Evolutionary conservation across 2,888 invertebrate genomes (phyloP).

Genomic region (Callinectes sapidus): DNA sequence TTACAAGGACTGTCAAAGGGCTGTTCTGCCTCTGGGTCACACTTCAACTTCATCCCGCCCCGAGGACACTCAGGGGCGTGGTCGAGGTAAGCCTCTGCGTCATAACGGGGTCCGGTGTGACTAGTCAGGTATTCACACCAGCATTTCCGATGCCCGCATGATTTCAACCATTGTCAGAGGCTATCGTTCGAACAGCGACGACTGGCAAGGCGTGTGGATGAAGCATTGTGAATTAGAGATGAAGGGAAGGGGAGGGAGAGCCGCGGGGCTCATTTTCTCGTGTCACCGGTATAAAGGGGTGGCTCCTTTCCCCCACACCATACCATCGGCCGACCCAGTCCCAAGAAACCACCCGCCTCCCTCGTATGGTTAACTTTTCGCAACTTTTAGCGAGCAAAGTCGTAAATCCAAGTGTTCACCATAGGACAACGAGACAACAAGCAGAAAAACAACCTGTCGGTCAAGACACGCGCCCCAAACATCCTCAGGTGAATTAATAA

Average conservation of each 20-base stretch:
- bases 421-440: neutral
- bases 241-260: constrained; percentile 42
- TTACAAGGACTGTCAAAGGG: neutral
- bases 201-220: constrained; percentile 39
- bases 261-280: constrained; percentile 66
- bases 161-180: constrained; percentile 51
- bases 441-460: neutral
- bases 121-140: constrained; percentile 66
- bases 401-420: neutral
- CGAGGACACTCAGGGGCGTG: neutral
- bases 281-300: constrained; percentile 68
- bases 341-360: neutral
- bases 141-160: constrained; percentile 62
- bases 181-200: constrained; percentile 45
- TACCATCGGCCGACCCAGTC: constrained; percentile 1
- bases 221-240: constrained; percentile 59
- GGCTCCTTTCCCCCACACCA: constrained; percentile 25
- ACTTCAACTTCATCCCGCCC: neutral
- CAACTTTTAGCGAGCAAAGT: neutral
- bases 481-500: constrained; percentile 2
- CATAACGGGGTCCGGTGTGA: constrained; percentile 53
- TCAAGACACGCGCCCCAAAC: neutral
- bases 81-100: constrained; percentile 9
- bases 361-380: constrained; percentile 42
- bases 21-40: neutral